Evolutionary conservation across 2,888 invertebrate genomes (phyloP).

Genomic region (Blera fallax): DNA sequence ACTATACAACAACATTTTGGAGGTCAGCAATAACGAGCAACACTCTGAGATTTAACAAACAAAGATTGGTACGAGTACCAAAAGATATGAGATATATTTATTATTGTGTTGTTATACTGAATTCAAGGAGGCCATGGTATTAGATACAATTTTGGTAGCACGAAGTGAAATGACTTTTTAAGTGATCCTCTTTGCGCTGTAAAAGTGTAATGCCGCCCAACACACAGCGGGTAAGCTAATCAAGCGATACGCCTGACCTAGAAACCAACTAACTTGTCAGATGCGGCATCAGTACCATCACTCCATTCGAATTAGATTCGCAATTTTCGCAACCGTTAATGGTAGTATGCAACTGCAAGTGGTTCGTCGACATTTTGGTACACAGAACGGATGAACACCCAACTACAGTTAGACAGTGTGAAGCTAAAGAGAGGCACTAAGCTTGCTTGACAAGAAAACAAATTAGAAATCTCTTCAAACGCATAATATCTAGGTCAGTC

Average conservation of each 20-base stretch:
- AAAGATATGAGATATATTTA: background rate
- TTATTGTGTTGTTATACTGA: background rate
- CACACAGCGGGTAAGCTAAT: slow-evolving; percentile 4
- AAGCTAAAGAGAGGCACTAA: slow-evolving; percentile 30
- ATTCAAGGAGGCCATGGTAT: background rate
- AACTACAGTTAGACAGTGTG: slow-evolving; percentile 59
- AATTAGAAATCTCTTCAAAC: slow-evolving; percentile 70
- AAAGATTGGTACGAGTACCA: background rate
- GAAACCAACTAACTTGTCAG: slow-evolving; percentile 60
- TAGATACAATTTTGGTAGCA: background rate
- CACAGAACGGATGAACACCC: slow-evolving; percentile 27
- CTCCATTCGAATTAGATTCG: slow-evolving; percentile 45
- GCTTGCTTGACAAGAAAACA: slow-evolving; percentile 69
- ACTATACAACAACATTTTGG: background rate
- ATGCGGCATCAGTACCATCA: slow-evolving; percentile 12
- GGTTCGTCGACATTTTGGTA: slow-evolving; percentile 46
- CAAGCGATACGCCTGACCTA: slow-evolving; percentile 52
- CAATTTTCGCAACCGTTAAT: slow-evolving; percentile 35
- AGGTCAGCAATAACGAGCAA: slow-evolving; percentile 18
- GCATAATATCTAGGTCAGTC: slow-evolving; percentile 69
- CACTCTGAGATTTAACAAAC: background rate
- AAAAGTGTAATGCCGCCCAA: slow-evolving; percentile 12
- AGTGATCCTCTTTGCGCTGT: slow-evolving; percentile 4
- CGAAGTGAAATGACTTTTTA: background rate
- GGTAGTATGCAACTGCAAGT: slow-evolving; percentile 23